phyloP scores from a whole-genome alignment of 2,797 vertebrate species.

The Premnoplex brunnescens region DNA sequence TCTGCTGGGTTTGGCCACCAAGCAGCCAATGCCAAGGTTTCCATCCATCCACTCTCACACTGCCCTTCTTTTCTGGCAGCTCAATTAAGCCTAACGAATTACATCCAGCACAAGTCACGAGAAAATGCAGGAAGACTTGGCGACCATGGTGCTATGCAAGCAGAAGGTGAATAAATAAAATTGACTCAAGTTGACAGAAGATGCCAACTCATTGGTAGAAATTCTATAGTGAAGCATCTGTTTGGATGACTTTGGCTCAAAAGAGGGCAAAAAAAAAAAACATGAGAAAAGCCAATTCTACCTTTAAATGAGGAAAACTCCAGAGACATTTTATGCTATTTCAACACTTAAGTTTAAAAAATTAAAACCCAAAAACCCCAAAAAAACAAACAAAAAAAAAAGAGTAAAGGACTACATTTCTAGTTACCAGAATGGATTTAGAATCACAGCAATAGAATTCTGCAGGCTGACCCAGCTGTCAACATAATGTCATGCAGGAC shows the following conservation, averaged over 20 bases:
- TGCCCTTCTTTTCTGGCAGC: not conserved
- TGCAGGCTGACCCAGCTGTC: not conserved
- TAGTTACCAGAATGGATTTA: not conserved
- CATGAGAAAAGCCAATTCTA: not conserved
- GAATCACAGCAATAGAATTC: not conserved
- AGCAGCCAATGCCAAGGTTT: not conserved
- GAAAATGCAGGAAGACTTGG: not conserved
- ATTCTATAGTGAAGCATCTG: not conserved
- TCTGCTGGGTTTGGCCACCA: not conserved
- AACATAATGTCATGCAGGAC: not conserved
- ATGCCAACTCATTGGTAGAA: not conserved
- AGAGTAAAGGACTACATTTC: not conserved
- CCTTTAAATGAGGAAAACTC: not conserved
- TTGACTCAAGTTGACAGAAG: constrained; percentile 25
- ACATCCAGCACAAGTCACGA: not conserved
- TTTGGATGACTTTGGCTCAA: not conserved
- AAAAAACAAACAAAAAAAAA: too few species aligned
- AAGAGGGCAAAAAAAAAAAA: not conserved
- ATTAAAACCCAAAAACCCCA: not conserved
- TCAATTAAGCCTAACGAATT: constrained; percentile 21
- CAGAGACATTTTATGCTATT: not conserved
- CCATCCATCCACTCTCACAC: not conserved
- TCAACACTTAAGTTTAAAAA: not conserved
- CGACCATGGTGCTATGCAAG: not conserved
- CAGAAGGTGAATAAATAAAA: constrained; percentile 43